These are phyloP conservation scores for Apamea sordens DNA, from an alignment of 2,888 invertebrate species.

Conservation along the genomic window DNA sequence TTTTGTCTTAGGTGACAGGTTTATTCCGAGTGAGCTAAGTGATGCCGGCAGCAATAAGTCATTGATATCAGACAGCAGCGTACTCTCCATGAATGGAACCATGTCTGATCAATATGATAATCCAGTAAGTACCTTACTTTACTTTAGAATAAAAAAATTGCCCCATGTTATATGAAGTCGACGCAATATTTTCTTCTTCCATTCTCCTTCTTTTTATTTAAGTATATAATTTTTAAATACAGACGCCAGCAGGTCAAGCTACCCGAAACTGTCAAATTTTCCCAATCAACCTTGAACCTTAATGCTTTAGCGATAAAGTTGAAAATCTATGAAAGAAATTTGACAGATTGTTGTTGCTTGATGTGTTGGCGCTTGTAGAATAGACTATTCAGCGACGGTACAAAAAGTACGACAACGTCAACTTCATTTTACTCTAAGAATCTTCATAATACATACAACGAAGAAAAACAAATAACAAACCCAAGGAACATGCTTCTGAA, in stretches of 20 bases:
- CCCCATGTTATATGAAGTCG: neutral
- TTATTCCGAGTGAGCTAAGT: conserved; percentile 84
- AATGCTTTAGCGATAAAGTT: too few species aligned
- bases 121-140: conserved; percentile 75
- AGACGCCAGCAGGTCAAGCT: too few species aligned
- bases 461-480: neutral
- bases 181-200: neutral
- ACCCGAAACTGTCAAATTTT: too few species aligned
- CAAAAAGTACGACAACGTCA: neutral
- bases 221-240: neutral
- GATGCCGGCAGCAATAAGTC: conserved; percentile 87
- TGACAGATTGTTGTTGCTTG: too few species aligned
- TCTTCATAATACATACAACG: neutral
- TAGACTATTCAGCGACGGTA: neutral
- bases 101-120: conserved; percentile 85
- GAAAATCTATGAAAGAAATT: too few species aligned
- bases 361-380: too few species aligned
- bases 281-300: too few species aligned
- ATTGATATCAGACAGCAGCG: conserved; percentile 83
- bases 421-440: neutral
- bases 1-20: conserved; percentile 79
- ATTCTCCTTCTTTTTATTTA: neutral
- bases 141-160: neutral
- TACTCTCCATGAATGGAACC: conserved; percentile 84
- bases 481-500: neutral